Evolutionary conservation across 1,140 invertebrate genomes (phyloP).

Genomic region (Theocolax elegans): DNA sequence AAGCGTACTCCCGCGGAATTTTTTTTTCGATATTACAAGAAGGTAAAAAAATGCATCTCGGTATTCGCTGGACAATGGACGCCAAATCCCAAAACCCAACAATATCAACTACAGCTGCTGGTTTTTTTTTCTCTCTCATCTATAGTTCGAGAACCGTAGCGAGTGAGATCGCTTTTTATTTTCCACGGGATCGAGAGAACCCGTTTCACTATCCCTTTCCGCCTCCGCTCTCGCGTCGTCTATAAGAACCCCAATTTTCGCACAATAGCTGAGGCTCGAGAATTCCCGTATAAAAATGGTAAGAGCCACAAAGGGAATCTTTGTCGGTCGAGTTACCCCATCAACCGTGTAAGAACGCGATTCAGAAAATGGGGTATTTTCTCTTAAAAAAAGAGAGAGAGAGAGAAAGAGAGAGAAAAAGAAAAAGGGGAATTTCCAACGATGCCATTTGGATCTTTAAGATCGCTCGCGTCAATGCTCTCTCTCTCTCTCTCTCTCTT

Average conservation of each 20-base stretch:
- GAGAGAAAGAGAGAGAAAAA: conserved; percentile 37
- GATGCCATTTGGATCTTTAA: conserved; percentile 52
- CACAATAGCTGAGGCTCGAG: conserved; percentile 58
- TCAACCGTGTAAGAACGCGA: conserved; percentile 44
- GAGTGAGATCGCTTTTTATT: conserved; percentile 55
- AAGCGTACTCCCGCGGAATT: conserved; percentile 15
- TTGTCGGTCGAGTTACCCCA: conserved; percentile 59
- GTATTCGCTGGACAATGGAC: conserved; percentile 32
- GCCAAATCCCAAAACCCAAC: conserved; percentile 22
- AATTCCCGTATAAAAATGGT: conserved; percentile 60
- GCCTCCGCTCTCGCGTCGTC: conserved; percentile 50
- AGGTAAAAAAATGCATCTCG: neutral
- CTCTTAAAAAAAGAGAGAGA: conserved; percentile 42
- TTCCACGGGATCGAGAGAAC: conserved; percentile 53
- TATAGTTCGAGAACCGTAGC: neutral
- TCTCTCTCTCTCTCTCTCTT: neutral
- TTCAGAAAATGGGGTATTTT: conserved; percentile 56
- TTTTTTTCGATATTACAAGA: neutral
- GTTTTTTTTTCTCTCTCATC: conserved; percentile 38
- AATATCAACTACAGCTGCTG: conserved; percentile 45
- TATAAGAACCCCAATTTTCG: conserved; percentile 59
- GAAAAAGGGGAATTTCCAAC: conserved; percentile 27
- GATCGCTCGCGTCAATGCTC: conserved; percentile 29
- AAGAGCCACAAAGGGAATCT: conserved; percentile 54
- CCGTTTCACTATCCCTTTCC: conserved; percentile 59